Conservation (phyloP, 2,113 vertebrate genomes). For the Micronycteris hirsuta region DNA sequence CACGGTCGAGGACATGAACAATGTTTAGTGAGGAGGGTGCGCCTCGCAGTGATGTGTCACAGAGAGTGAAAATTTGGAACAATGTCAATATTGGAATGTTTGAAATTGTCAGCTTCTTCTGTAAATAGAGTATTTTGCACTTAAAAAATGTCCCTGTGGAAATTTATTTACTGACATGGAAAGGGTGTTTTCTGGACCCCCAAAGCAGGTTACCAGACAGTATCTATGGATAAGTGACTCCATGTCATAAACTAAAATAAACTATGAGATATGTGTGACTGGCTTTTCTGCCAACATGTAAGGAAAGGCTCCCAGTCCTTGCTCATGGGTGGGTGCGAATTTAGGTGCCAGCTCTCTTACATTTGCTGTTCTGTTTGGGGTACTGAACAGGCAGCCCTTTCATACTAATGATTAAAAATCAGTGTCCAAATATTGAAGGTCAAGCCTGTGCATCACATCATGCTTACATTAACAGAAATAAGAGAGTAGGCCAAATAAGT, state of each 20-base stretch:
- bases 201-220: not conserved
- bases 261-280: not conserved
- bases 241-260: not conserved
- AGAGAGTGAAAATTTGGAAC: not conserved
- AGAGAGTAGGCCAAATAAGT: not conserved
- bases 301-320: not conserved
- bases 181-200: not conserved
- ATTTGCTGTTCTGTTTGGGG: constrained; percentile 6
- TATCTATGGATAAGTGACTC: not conserved
- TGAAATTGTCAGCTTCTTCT: not conserved
- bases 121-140: not conserved
- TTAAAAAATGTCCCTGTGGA: not conserved
- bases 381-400: not conserved
- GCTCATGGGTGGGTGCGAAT: not conserved
- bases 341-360: not conserved
- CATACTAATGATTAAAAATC: not conserved
- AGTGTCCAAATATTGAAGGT: not conserved
- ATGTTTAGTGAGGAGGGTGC: not conserved
- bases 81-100: not conserved
- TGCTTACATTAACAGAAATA: not conserved
- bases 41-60: not conserved
- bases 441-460: not conserved
- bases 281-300: not conserved
- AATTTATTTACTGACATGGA: not conserved
- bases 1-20: not conserved